Evolutionary conservation across 2,113 vertebrate species (phyloP).

Genomic region (Urocynchramus pylzowi): DNA sequence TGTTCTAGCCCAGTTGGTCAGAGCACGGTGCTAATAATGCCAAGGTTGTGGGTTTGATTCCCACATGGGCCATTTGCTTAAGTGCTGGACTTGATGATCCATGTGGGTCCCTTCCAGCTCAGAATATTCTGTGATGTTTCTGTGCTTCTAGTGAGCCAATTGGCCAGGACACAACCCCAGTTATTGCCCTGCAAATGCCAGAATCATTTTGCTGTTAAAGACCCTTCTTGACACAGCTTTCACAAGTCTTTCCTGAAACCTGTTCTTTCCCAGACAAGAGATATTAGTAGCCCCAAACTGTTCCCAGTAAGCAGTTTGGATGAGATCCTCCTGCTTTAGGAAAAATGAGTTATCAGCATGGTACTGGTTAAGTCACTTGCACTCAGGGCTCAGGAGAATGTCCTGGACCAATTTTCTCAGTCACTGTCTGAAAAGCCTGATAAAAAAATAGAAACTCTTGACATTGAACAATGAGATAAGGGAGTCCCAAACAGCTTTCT

Average conservation of each 20-base stretch:
- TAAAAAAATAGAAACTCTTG: background rate
- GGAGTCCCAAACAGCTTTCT: background rate
- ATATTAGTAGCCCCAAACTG: background rate
- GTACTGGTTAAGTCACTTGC: background rate
- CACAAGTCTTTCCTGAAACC: background rate
- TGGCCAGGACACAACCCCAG: background rate
- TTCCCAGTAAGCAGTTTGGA: background rate
- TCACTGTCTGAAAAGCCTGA: background rate
- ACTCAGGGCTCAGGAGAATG: background rate
- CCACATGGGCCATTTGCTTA: background rate
- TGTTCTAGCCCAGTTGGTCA: background rate
- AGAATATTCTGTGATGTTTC: background rate
- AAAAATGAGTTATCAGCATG: background rate
- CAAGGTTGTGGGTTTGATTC: background rate
- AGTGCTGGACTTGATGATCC: background rate
- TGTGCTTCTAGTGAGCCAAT: background rate
- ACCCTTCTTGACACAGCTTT: background rate
- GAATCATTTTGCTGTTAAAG: background rate
- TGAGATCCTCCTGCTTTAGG: background rate
- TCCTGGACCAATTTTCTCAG: background rate
- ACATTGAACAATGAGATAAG: background rate
- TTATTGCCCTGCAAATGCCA: background rate
- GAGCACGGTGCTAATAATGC: background rate
- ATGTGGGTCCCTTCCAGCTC: background rate
- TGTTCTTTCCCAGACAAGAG: background rate